Evolutionary conservation across 2,888 invertebrate species (phyloP).

Genomic region (Cabera pusaria): DNA sequence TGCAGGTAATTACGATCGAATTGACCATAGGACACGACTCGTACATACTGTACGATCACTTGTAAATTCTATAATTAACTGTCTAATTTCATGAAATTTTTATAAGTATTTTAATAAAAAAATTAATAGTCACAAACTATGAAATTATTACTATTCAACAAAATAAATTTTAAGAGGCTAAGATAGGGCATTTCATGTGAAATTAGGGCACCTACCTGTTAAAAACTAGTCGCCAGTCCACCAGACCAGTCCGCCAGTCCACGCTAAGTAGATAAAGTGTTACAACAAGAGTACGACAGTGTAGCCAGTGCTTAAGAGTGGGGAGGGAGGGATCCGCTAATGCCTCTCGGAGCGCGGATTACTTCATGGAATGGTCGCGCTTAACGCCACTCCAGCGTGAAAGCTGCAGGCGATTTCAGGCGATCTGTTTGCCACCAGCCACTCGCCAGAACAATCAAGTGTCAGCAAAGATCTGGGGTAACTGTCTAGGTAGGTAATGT

Average conservation of each 20-base stretch:
- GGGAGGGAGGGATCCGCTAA: conserved; percentile 50
- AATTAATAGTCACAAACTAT: too few species aligned
- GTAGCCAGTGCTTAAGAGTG: conserved; percentile 36
- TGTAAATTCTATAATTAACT: too few species aligned
- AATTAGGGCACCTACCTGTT: conserved; percentile 8
- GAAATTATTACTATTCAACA: too few species aligned
- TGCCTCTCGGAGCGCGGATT: conserved; percentile 68
- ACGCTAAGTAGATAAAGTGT: conserved; percentile 36
- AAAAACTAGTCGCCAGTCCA: conserved; percentile 22
- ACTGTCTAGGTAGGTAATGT: conserved; percentile 19
- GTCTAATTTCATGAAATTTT: too few species aligned
- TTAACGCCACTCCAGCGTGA: conserved; percentile 64
- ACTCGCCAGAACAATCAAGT: conserved; percentile 56
- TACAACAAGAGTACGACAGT: conserved; percentile 56
- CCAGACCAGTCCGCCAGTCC: too few species aligned
- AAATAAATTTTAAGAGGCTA: too few species aligned
- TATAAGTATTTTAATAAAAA: too few species aligned
- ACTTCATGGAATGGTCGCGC: conserved; percentile 68
- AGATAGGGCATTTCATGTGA: too few species aligned
- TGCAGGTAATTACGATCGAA: too few species aligned
- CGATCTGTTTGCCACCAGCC: conserved; percentile 62
- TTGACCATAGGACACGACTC: too few species aligned
- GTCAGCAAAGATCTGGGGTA: conserved; percentile 41
- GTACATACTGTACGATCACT: too few species aligned
- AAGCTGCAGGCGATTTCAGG: conserved; percentile 65